Evolutionary conservation across 2,113 vertebrate genomes (phyloP), one percentile per base, ranked within the genome.

Genomic region (Tautogolabrus adspersus): DNA sequence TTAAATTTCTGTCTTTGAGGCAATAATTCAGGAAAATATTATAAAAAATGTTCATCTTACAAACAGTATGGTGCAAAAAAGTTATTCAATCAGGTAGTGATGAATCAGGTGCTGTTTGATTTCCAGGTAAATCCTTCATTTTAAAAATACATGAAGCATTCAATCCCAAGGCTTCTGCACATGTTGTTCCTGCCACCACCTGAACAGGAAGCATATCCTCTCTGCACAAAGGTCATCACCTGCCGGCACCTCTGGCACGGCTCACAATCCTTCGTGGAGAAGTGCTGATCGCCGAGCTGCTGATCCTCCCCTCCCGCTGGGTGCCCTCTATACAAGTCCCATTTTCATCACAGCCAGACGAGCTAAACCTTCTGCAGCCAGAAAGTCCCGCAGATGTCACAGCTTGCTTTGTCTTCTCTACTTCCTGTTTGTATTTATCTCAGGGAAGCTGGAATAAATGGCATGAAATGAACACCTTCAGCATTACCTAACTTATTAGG

Each of bases 331-430:
- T 79, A 72, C 79, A 42, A 83, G 83, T 64, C 78, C 87, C 82
- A 91, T 92, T 92, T 92, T 85, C 89, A 92, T 92, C 80, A 81
- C 86, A 81, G 83, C 82, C 86, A 92, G 89, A 92, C 79, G 66
- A 82, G 81, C 79, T 81, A 89, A 90, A 92, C 89, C 89, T 82
- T 82, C 83, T 70, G 77, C 86, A 88, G 66, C 83, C 81, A 75
- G 80, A 67, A 55, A 56, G 75, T 69, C 85, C 89, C 75, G 85
- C 67, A 40, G 84, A 81, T 86, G 87, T 90, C 88, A 85, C 84
- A 89, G 84, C 88, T 74, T 85, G 90, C 88, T 76, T 72, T 62
- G 84, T 89, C 89, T 88, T 69, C 83, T 77, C 57, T 8, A 88
- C 85, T 87, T 92, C 90, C 91, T 82, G 74, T 67, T 63, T 66